phyloP scores from a whole-genome alignment of 2,888 invertebrate species.

The Galerucella calmariensis region DNA sequence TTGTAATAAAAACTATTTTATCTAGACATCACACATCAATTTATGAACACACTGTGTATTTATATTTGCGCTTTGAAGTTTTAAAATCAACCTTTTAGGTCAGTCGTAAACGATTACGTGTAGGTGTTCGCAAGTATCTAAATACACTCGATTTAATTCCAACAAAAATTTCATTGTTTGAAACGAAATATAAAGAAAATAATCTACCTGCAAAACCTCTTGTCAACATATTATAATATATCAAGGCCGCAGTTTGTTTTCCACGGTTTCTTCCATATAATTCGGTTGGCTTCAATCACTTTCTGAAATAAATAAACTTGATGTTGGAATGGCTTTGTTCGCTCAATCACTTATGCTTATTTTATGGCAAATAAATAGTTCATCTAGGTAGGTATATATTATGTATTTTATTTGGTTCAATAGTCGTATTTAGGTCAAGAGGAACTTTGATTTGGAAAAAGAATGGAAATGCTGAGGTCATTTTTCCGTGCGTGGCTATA shows the following conservation, averaged over 20 bases:
- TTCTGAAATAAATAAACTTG: not conserved
- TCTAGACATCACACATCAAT: not conserved
- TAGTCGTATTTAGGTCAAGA: too few relatives aligned
- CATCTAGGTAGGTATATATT: not conserved
- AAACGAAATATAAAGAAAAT: not conserved
- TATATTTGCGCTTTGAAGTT: not conserved
- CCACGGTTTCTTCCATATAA: not conserved
- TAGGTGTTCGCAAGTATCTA: not conserved
- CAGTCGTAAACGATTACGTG: not conserved
- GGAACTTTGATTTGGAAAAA: too few relatives aligned
- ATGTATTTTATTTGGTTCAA: too few relatives aligned
- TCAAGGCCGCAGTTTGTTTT: slow-evolving; percentile 4
- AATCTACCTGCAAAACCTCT: slow-evolving; percentile 7
- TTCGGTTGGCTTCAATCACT: not conserved
- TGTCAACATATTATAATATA: not conserved
- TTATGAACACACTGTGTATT: not conserved
- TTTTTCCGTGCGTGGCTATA: too few relatives aligned
- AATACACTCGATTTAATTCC: not conserved
- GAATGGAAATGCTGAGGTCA: too few relatives aligned
- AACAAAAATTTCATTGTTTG: slow-evolving; percentile 5
- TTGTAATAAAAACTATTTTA: not conserved
- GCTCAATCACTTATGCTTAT: not conserved
- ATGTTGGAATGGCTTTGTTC: not conserved
- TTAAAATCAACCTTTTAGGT: slow-evolving; percentile 2
- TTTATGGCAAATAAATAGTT: not conserved